These are phyloP conservation scores for Eubasilissa regina DNA, from an alignment of 1,140 invertebrate genomes.

Conservation along the genomic window DNA sequence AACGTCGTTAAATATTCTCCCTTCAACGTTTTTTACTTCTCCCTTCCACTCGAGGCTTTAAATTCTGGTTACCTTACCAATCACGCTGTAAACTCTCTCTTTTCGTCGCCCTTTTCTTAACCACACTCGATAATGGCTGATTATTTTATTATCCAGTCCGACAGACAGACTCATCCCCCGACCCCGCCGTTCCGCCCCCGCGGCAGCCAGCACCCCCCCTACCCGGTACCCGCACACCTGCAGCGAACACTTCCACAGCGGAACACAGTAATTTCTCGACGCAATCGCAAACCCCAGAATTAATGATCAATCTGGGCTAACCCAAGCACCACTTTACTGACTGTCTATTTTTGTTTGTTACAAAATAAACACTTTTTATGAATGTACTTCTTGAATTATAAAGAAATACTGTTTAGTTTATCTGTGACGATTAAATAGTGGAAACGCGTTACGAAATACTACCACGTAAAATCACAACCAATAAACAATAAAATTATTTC, in stretches of 20 bases:
- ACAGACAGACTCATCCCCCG: neutral
- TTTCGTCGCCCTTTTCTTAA: neutral
- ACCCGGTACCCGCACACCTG: constrained; percentile 15
- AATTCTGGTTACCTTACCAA: neutral
- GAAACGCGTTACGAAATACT: no score
- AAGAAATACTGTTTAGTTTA: neutral
- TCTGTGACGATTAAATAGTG: no score
- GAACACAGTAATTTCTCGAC: constrained; percentile 47
- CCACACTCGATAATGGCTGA: constrained; percentile 38
- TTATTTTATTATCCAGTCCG: constrained; percentile 36
- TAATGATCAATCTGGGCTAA: neutral
- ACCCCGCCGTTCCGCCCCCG: neutral
- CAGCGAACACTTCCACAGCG: constrained; percentile 37
- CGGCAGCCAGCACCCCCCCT: neutral
- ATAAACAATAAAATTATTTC: no score
- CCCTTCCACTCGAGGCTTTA: neutral
- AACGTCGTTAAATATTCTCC: neutral
- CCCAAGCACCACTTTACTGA: neutral
- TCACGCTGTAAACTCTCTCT: constrained; percentile 1
- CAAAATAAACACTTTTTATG: neutral
- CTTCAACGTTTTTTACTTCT: neutral
- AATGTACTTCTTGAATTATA: neutral
- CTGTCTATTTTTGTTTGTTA: neutral
- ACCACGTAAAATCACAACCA: no score
- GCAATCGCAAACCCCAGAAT: constrained; percentile 43